These are phyloP conservation scores for Xylota sylvarum DNA, from an alignment of 2,888 invertebrate genomes.

Conservation along the genomic window DNA sequence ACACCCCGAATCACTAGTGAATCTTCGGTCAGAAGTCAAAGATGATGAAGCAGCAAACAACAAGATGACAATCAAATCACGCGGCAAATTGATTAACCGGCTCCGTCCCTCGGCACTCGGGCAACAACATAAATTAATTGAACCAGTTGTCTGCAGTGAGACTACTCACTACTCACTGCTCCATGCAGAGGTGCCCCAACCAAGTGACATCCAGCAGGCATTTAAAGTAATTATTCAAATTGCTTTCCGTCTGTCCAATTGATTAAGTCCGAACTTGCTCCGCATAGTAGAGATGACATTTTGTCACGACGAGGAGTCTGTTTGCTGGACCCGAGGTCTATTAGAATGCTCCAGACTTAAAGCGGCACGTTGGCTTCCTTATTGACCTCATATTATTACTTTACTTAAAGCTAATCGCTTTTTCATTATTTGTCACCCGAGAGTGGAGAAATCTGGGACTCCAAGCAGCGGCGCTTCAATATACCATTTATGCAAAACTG, in stretches of 20 bases:
- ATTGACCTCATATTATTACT: constrained; percentile 47
- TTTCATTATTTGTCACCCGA: constrained; percentile 44
- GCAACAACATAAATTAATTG: constrained; percentile 63
- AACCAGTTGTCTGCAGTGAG: constrained; percentile 37
- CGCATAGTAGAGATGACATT: constrained; percentile 34
- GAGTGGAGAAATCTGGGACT: constrained; percentile 38
- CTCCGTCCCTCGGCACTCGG: constrained; percentile 23
- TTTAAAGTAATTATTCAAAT: constrained; percentile 71
- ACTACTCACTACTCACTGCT: not conserved
- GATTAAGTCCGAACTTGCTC: constrained; percentile 62
- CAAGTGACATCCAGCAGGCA: constrained; percentile 45
- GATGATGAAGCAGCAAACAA: constrained; percentile 42
- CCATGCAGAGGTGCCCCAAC: constrained; percentile 45
- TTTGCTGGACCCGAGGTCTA: not conserved
- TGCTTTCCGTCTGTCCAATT: constrained; percentile 65
- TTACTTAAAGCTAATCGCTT: constrained; percentile 55
- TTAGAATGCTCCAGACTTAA: constrained; percentile 13
- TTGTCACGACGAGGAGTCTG: constrained; percentile 33
- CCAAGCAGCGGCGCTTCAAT: not conserved
- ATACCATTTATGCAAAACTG: constrained; percentile 12
- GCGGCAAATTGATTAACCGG: constrained; percentile 72
- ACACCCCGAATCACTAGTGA: constrained; percentile 49
- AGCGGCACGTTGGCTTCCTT: constrained; percentile 29
- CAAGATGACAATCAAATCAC: constrained; percentile 75
- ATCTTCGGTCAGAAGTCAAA: constrained; percentile 66